These are phyloP conservation scores for Adelognathus sp. DNA, from an alignment of 2,888 invertebrate genomes.

Conservation along the genomic window DNA sequence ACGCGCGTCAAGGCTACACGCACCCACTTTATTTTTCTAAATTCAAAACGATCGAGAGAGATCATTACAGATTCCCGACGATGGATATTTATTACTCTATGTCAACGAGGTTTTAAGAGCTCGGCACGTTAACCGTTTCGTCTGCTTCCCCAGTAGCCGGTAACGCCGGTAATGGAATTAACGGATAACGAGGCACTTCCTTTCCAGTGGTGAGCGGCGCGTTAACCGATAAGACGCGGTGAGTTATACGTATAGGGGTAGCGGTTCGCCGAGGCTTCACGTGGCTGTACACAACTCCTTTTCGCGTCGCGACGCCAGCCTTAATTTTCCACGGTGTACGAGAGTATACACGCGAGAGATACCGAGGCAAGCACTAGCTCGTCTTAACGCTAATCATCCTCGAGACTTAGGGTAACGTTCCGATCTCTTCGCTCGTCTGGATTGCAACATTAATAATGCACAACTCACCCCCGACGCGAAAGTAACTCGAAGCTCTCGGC, in stretches of 20 bases:
- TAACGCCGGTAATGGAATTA: conserved; percentile 71
- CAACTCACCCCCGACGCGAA: neutral
- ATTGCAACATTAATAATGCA: conserved; percentile 19
- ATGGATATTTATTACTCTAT: conserved; percentile 13
- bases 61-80: neutral
- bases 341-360: conserved; percentile 3
- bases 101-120: conserved; percentile 46
- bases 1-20: too few relatives aligned
- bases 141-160: conserved; percentile 50
- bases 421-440: neutral
- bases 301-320: conserved; percentile 29
- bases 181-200: conserved; percentile 68
- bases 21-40: too few relatives aligned
- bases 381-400: conserved; percentile 48
- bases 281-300: neutral
- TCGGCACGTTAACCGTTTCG: conserved; percentile 55
- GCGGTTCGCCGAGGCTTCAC: conserved; percentile 28
- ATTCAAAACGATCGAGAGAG: neutral
- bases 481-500: conserved; percentile 1
- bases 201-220: conserved; percentile 61
- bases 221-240: conserved; percentile 66
- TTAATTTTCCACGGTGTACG: conserved; percentile 19
- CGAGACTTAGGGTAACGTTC: conserved; percentile 18
- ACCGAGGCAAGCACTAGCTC: conserved; percentile 26
- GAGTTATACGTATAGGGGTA: conserved; percentile 52